phyloP scores from a whole-genome alignment of 2,797 vertebrate genomes.

The Fistularia commersonii region DNA sequence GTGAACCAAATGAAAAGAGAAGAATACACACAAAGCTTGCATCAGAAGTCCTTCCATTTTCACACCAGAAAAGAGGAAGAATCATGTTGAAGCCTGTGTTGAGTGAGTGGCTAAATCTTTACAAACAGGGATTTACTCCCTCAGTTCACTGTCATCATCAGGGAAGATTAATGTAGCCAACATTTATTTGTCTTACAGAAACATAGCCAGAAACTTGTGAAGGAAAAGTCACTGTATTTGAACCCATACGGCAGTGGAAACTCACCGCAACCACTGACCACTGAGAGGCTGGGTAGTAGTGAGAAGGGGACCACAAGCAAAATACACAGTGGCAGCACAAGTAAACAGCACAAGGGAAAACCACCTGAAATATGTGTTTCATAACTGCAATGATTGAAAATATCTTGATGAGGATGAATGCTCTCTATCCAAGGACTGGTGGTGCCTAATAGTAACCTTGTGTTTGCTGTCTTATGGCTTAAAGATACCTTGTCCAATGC shows the following conservation, averaged over 20 bases:
- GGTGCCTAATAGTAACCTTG: conserved; percentile 28
- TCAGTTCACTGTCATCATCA: conserved; percentile 52
- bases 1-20: not conserved
- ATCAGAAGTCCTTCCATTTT: conserved; percentile 12
- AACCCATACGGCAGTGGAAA: conserved; percentile 69
- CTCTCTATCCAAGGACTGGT: conserved; percentile 25
- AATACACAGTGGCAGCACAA: conserved; percentile 74
- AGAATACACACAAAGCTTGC: not conserved
- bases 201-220: conserved; percentile 40
- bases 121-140: conserved; percentile 30
- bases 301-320: conserved; percentile 68
- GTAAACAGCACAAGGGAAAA: conserved; percentile 69
- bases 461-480: conserved; percentile 43
- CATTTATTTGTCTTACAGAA: conserved; percentile 62
- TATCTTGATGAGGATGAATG: conserved; percentile 40
- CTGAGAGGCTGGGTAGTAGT: conserved; percentile 69
- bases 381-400: conserved; percentile 47
- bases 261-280: conserved; percentile 69
- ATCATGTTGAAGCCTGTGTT: conserved; percentile 15
- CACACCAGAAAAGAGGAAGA: conserved; percentile 7
- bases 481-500: conserved; percentile 68
- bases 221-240: conserved; percentile 58
- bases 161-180: conserved; percentile 47
- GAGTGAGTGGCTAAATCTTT: conserved; percentile 25
- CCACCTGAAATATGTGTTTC: conserved; percentile 65